Evolutionary conservation across 35 echinoderm and acorn worm genomes (phyloP).

Genomic region (Lytechinus pictus): DNA sequence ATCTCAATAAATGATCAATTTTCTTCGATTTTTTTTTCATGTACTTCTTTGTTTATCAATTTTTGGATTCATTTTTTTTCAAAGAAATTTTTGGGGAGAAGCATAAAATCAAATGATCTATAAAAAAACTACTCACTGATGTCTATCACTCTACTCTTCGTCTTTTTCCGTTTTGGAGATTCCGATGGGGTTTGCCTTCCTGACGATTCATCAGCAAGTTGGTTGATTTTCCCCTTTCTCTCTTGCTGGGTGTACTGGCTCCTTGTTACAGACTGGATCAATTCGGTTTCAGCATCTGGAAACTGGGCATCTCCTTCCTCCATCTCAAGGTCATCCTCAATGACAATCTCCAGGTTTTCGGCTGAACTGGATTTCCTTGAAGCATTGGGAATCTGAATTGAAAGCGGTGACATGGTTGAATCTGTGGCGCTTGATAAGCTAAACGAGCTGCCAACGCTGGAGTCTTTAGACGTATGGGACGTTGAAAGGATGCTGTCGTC

Average conservation of each 20-base stretch:
- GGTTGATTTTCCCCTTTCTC: background rate
- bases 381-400: background rate
- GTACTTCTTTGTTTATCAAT: too few relatives aligned
- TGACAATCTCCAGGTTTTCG: background rate
- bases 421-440: background rate
- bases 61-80: too few relatives aligned
- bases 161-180: background rate
- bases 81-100: too few relatives aligned
- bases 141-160: conserved; percentile 32
- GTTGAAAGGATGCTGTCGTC: background rate
- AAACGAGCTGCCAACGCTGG: background rate
- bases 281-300: background rate
- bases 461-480: background rate
- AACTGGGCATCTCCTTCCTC: conserved; percentile 7
- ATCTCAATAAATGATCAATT: too few relatives aligned
- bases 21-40: too few relatives aligned
- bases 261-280: background rate
- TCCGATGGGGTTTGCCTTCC: background rate
- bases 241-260: background rate
- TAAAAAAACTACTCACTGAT: conserved; percentile 25
- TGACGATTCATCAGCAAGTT: background rate
- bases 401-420: background rate
- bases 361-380: background rate
- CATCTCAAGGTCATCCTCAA: background rate
- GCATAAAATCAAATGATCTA: too few relatives aligned